A percentile compares a stretch with the other conserved stretches of the same genome.
phyloP scores from a whole-genome alignment of 2,888 invertebrate genomes.

The Seira musarum region DNA sequence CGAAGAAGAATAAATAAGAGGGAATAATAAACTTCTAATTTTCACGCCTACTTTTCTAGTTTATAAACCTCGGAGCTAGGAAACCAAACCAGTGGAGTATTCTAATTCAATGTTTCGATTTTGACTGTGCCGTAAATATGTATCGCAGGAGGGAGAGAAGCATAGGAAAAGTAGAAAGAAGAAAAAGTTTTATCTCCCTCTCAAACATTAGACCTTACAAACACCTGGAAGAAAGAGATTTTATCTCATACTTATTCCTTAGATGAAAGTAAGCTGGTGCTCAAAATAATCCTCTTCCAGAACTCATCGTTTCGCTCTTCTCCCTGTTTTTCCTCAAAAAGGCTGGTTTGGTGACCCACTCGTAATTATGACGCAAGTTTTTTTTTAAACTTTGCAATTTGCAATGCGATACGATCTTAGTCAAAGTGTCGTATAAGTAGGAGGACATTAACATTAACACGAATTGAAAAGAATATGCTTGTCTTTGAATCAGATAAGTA shows the following conservation, averaged over 20 bases:
- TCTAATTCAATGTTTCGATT: conserved; percentile 5
- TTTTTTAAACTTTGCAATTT: not conserved
- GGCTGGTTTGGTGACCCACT: not conserved
- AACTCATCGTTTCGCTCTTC: not conserved
- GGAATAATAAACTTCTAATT: not conserved
- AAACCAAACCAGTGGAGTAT: not conserved
- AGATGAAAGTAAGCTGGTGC: not conserved
- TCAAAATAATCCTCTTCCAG: not conserved
- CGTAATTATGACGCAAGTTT: conserved; percentile 7
- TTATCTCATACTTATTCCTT: not conserved
- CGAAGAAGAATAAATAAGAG: not conserved
- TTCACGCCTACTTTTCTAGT: too few relatives aligned
- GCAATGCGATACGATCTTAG: too few relatives aligned
- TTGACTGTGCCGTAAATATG: too few relatives aligned
- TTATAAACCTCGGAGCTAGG: not conserved
- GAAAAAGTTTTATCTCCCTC: too few relatives aligned
- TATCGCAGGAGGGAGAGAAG: too few relatives aligned
- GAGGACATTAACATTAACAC: too few relatives aligned
- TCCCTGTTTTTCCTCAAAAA: not conserved
- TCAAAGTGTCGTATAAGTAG: not conserved
- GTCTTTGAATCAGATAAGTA: not conserved
- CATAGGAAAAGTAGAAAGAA: too few relatives aligned
- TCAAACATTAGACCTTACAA: not conserved
- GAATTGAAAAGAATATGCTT: not conserved
- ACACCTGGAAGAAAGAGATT: not conserved